Conservation (phyloP, 2,113 vertebrate genomes). For the Phodopus roborovskii region DNA sequence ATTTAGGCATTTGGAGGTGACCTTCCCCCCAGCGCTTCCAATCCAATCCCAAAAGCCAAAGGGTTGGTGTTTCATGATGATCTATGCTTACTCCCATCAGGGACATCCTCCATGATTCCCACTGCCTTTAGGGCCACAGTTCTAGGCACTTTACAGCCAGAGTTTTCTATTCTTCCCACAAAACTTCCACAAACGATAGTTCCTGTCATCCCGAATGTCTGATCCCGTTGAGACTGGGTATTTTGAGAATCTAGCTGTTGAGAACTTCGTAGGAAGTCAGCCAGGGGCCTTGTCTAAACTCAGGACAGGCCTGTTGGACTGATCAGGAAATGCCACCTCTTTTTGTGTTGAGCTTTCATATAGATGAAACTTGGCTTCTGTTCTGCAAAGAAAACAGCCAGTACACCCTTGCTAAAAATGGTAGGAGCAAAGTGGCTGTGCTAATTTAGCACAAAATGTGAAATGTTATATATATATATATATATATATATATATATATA, state of each 20-base stretch:
- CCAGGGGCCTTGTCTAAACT: neutral
- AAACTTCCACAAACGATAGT: neutral
- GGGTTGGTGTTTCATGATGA: neutral
- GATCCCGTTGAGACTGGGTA: neutral
- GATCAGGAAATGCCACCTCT: neutral
- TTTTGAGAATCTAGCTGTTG: neutral
- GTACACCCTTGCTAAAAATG: constrained; percentile 27
- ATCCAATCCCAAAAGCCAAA: neutral
- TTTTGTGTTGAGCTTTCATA: neutral
- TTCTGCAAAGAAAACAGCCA: constrained; percentile 51
- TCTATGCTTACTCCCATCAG: neutral
- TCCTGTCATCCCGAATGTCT: constrained; percentile 15
- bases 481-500: neutral
- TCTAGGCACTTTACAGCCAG: constrained; percentile 47
- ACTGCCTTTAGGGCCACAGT: neutral
- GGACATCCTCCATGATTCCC: constrained; percentile 25
- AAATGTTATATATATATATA: neutral
- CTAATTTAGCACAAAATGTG: constrained; percentile 48
- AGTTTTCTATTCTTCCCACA: constrained; percentile 11
- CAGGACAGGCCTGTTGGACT: neutral
- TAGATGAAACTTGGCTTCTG: neutral
- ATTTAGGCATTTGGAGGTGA: neutral
- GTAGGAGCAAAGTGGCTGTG: neutral
- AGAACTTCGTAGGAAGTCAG: neutral
- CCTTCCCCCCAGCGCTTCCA: neutral